phyloP scores from a whole-genome alignment of 2,888 invertebrate species.

The Drosophila paranaensis region DNA sequence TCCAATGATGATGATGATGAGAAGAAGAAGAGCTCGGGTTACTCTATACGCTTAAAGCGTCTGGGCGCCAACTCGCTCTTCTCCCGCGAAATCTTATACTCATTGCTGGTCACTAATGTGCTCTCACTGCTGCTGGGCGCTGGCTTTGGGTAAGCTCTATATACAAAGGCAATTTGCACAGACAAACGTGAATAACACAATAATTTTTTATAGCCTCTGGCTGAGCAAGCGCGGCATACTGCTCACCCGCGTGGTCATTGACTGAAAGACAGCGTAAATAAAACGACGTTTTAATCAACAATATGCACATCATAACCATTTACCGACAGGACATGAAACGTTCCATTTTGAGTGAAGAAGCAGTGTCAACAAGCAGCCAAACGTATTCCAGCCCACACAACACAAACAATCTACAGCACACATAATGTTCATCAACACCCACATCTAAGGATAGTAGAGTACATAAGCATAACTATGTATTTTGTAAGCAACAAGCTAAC shows the following conservation, averaged over 20 bases:
- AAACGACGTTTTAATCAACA: slow-evolving; percentile 40
- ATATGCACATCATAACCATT: slow-evolving; percentile 53
- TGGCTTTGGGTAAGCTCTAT: slow-evolving; percentile 91
- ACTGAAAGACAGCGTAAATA: slow-evolving; percentile 79
- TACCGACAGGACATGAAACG: slow-evolving; percentile 58
- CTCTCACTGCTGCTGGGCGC: slow-evolving; percentile 95
- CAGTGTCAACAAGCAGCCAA: slow-evolving; percentile 62
- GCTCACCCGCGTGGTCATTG: slow-evolving; percentile 84
- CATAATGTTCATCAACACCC: slow-evolving; percentile 30
- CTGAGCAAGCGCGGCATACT: slow-evolving; percentile 86
- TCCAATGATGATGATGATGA: slow-evolving; percentile 84
- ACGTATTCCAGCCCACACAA: slow-evolving; percentile 71
- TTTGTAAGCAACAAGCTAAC: slow-evolving; percentile 51
- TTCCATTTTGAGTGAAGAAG: slow-evolving; percentile 58
- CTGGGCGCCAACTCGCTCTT: slow-evolving; percentile 92
- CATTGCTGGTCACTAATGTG: slow-evolving; percentile 95
- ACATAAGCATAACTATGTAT: slow-evolving; percentile 45
- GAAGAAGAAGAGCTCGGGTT: slow-evolving; percentile 86
- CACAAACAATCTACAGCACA: slow-evolving; percentile 22
- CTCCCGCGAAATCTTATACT: slow-evolving; percentile 95
- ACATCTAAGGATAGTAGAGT: slow-evolving; percentile 30
- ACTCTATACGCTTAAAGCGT: slow-evolving; percentile 90
- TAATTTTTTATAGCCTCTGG: slow-evolving; percentile 88
- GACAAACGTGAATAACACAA: background rate
- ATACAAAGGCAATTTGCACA: background rate